A percentile compares a stretch with the other conserved stretches of the same genome.
Evolutionary conservation across 2,888 invertebrate genomes (phyloP).

Genomic region (Sicus ferrugineus): DNA sequence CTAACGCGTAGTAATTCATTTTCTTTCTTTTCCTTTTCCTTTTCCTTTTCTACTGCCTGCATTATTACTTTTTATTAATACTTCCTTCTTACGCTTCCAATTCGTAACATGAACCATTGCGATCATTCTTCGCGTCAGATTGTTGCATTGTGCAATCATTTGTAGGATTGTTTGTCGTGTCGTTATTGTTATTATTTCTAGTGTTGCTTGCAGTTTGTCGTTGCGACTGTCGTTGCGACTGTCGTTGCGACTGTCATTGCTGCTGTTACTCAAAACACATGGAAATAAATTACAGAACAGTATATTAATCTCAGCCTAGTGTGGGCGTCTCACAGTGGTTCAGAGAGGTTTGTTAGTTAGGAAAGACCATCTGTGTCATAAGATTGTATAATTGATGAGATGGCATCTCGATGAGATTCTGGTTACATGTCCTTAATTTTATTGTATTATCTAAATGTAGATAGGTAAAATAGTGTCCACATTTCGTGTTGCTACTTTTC

Average conservation of each 20-base stretch:
- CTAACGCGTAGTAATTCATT: background rate
- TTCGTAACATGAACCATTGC: background rate
- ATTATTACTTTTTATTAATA: background rate
- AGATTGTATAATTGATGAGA: too few relatives aligned
- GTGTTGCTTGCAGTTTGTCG: background rate
- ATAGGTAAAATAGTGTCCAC: too few relatives aligned
- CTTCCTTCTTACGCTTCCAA: background rate
- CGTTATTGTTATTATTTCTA: background rate
- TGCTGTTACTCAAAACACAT: too few relatives aligned
- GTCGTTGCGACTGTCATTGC: background rate
- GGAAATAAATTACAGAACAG: background rate
- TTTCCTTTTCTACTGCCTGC: background rate
- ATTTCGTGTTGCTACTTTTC: too few relatives aligned
- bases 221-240: background rate
- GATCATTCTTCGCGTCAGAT: conserved; percentile 7
- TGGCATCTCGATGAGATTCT: too few relatives aligned
- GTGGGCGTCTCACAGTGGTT: background rate
- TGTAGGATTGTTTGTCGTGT: background rate
- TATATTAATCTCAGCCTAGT: background rate
- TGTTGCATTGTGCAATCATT: background rate
- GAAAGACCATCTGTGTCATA: too few relatives aligned
- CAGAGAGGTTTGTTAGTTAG: too few relatives aligned
- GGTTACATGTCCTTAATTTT: too few relatives aligned
- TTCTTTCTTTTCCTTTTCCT: background rate
- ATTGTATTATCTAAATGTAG: too few relatives aligned